Evolutionary conservation across 2,888 invertebrate genomes (phyloP), one percentile per base, ranked within the genome.

Genomic region (Coleophora flavipennella): DNA sequence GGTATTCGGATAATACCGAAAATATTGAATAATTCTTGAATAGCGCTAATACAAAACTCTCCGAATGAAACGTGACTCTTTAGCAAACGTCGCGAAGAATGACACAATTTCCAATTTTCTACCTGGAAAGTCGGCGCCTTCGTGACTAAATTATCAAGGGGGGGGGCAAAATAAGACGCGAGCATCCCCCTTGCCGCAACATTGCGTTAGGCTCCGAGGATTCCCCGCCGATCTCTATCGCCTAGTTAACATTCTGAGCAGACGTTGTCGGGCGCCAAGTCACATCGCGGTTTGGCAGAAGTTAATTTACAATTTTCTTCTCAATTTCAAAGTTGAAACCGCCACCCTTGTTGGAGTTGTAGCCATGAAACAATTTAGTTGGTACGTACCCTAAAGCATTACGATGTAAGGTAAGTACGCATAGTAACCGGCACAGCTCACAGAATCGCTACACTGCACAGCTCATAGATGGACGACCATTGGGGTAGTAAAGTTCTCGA

Each of bases 91-190:
- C 45, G 57, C 57, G 56, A 67, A 69, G 67, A 73, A 75, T 73
- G 69, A 67, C 72, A 75, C 78, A 79, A 80, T 80, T 78, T 73
- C 76, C 81, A 81, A 83, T 81, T 81, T 80, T 77, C 77, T 72
- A 81, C 80, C 79, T 76, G 75, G 67, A 63, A 67, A 71, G 64
- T 60, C 59, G 62, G 32, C 49, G 60, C 52, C 66, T n/a, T n/a
- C 80, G 81, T 84, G 81, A 81, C 80, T 69, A 75, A 78, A 79
- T 77, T 83, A 80, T 74, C 71, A 77, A 83, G 57, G 51, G 57
- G 53, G 57, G 53, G 57, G 58, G 67, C 73, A 68, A 77, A 80
- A 76, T 80, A 79, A 78, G 77, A 78, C 63, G 68, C 63, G 67
- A 74, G 71, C 65, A 73, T 72, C 68, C 71, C 67, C 63, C 72